Base-by-base conservation (phyloP, 1,140 invertebrate species). In the Pseudoatta argentina region DNA sequence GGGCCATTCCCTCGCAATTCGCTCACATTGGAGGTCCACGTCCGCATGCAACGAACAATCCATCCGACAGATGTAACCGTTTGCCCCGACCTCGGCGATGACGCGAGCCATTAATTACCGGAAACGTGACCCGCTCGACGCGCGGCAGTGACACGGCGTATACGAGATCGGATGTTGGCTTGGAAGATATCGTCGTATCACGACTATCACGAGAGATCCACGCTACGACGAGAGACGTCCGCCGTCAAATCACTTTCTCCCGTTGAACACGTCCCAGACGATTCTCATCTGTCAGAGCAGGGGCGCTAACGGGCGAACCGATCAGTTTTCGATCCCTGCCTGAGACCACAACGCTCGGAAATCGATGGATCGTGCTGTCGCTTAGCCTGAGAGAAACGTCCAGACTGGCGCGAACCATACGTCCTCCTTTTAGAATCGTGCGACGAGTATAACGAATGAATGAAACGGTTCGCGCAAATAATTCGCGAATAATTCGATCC, bases 71-170 rank as follows among this genome's bases (percentile, higher is more conserved):
- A 93, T 93, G 92, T 92, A 93, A 92, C 92, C 88, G 91, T 90
- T 91, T 55, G 93, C 75, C 83, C 89, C 87, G 86, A 30, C 73
- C 91, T 89, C 89, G 72, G 57, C 88, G 90, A 93, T 94, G 93
- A 94, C 93, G 93, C 87, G 92, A 92, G 92, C 90, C 94, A 94
- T 94, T 94, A 94, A 94, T 94, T 94, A 94, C 92, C 92, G 91
- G 92, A 93, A 94, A 94, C 93, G 93, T 94, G 93, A 94, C 92
- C 91, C 79, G 79, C 3, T 85, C 73, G 78, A 55, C 67, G 79
- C 67, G 79, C 86, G 66, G 53, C 88, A 61, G 79, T 85, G 89
- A 90, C 86, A 89, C 21, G 24, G 66, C 7, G 72, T 85, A 86
- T 85, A 77, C 88, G 30, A 81, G 77, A 89, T 89, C 85, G 67